Evolutionary conservation across 2,888 invertebrate genomes (phyloP).

Genomic region (Piscicola geometra): DNA sequence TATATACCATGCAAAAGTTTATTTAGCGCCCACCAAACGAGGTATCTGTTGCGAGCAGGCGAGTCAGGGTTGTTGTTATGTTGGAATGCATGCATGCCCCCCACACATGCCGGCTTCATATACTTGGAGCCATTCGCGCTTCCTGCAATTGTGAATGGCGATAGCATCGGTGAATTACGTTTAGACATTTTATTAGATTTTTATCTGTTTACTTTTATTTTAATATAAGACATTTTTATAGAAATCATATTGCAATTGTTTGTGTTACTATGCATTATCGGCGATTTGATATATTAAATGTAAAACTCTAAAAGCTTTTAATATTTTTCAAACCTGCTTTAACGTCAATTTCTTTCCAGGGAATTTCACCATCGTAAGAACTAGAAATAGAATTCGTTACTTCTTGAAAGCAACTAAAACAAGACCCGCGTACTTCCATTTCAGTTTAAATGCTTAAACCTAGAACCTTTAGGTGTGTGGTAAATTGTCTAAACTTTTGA

Average conservation of each 20-base stretch:
- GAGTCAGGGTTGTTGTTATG: slow-evolving; percentile 1
- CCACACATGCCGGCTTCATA: background rate
- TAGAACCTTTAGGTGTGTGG: background rate
- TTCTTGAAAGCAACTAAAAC: slow-evolving; percentile 2
- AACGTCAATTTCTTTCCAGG: background rate
- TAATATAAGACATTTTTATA: too few relatives aligned
- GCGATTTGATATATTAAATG: too few relatives aligned
- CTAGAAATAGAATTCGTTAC: background rate
- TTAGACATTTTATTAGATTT: too few relatives aligned
- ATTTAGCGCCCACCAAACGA: too few relatives aligned
- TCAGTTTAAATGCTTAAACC: background rate
- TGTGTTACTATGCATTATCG: too few relatives aligned
- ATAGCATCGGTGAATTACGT: too few relatives aligned
- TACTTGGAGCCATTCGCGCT: background rate
- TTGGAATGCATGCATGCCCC: slow-evolving; percentile 1
- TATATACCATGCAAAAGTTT: too few relatives aligned
- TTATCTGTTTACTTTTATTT: too few relatives aligned
- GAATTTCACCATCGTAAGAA: background rate
- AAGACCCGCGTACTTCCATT: background rate
- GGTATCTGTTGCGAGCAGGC: background rate
- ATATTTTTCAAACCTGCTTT: background rate
- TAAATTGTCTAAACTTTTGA: too few relatives aligned
- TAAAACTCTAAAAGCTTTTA: background rate
- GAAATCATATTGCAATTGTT: too few relatives aligned
- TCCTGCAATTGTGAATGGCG: background rate